Evolutionary conservation across 2,113 vertebrate species (phyloP), one percentile per base, ranked within the genome.

Genomic region (Dunckerocampus dactyliophorus): DNA sequence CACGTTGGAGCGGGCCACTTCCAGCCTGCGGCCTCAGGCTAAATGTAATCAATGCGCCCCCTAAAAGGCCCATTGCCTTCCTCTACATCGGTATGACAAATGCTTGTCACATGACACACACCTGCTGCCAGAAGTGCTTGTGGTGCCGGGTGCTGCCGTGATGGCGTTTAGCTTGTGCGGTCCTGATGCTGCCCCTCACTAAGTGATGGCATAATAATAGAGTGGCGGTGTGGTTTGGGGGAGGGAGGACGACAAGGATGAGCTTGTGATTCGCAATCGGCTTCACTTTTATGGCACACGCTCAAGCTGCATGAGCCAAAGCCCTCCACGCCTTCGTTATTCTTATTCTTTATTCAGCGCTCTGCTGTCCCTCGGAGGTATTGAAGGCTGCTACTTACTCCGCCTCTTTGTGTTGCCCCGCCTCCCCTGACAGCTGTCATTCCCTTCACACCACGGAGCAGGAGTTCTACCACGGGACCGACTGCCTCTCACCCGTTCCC

Each of bases 381-480:
- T 59, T 68, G 61, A 79, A 68, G 16, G 43, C 59, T 77, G 57
- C 50, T 16, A 17, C 63, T 76, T 4, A 79, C 61, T 54, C 49
- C 59, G 54, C 28, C 48, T 63, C 57, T 53, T 53, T 21, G 20
- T 21, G 20, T 63, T 37, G 42, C 0, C 62, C 39, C 47, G 22
- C 77, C 42, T 89, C 82, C 75, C 71, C 62, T 59, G 76, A 74
- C 79, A 98, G 96, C 89, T 97, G 94, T 87, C 95, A 95, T 83
- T 98, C 96, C 81, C 93, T 98, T 71, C 95, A 95, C 72, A 93
- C 93, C 1, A 89, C 92, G 92, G 94, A 93, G 57, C 94, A 92
- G 76, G 94, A 95, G 67, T 95, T 93, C 88, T 95, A 93, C 67
- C 95, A 95, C 67, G 93, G 93, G 75, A 92, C 92, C 4, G 95